These are phyloP conservation scores for Piscicola geometra DNA, from an alignment of 2,888 invertebrate genomes.

Conservation along the genomic window DNA sequence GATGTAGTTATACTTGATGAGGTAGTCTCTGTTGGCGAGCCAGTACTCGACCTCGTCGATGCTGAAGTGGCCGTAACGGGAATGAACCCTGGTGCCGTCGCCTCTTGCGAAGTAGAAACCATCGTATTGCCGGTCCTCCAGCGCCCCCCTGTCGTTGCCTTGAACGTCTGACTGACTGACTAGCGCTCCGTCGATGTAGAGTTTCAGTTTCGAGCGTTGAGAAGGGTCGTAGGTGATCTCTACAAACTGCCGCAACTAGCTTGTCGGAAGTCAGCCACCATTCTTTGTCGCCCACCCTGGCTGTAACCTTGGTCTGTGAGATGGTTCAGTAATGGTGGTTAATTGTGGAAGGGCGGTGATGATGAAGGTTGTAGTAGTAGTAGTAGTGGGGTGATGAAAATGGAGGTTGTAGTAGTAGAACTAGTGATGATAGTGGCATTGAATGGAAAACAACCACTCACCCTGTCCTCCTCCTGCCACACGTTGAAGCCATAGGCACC, in stretches of 20 bases:
- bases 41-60: slow-evolving; percentile 53
- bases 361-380: neutral
- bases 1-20: slow-evolving; percentile 51
- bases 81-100: slow-evolving; percentile 33
- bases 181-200: slow-evolving; percentile 48
- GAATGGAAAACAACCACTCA: slow-evolving; percentile 20
- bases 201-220: neutral
- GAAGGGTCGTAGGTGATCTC: slow-evolving; percentile 45
- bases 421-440: no score
- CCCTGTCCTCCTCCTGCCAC: slow-evolving; percentile 46
- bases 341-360: neutral
- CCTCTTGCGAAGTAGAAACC: slow-evolving; percentile 41
- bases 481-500: slow-evolving; percentile 51
- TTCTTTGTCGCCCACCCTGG: slow-evolving; percentile 37
- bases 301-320: slow-evolving; percentile 31
- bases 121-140: neutral
- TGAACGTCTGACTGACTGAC: slow-evolving; percentile 35
- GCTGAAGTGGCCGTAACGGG: slow-evolving; percentile 47
- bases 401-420: no score
- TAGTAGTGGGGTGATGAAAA: neutral
- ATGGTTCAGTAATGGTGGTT: neutral
- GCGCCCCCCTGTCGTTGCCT: neutral
- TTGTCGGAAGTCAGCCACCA: slow-evolving; percentile 37
- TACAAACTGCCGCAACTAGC: slow-evolving; percentile 50
- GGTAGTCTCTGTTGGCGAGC: slow-evolving; percentile 52